Evolutionary conservation across 1,140 invertebrate species (phyloP).

Genomic region (Scaptodrosophila lebanonensis): DNA sequence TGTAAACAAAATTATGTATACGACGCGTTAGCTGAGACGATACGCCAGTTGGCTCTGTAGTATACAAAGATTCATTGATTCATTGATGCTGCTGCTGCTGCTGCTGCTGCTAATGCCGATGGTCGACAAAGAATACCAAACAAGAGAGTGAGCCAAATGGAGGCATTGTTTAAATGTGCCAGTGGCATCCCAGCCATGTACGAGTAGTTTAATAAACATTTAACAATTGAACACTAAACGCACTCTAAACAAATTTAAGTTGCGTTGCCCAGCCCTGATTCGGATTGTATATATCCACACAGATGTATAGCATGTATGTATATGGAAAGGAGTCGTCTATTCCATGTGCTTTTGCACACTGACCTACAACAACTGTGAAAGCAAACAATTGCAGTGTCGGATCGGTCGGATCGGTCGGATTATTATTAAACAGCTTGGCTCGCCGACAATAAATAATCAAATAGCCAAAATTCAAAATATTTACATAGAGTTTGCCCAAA

Average conservation of each 20-base stretch:
- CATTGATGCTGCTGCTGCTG: constrained; percentile 3
- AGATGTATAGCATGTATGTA: constrained; percentile 46
- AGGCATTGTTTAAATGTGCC: constrained; percentile 62
- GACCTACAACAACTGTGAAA: constrained; percentile 69
- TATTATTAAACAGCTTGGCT: constrained; percentile 49
- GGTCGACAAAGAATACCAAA: constrained; percentile 31
- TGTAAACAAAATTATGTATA: constrained; percentile 76
- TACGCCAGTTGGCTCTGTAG: constrained; percentile 41
- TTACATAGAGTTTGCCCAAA: constrained; percentile 49
- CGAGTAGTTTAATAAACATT: constrained; percentile 75
- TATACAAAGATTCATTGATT: constrained; percentile 50
- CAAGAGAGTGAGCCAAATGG: constrained; percentile 24
- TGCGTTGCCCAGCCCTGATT: neutral
- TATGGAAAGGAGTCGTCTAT: constrained; percentile 46
- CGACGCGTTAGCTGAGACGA: constrained; percentile 44
- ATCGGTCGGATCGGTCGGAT: neutral
- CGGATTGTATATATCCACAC: no score
- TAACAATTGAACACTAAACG: constrained; percentile 67
- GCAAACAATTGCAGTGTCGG: constrained; percentile 63
- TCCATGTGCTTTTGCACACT: constrained; percentile 74
- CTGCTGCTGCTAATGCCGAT: neutral
- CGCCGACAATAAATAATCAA: constrained; percentile 69
- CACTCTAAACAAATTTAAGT: constrained; percentile 63
- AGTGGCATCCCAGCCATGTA: constrained; percentile 3
- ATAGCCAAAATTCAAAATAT: constrained; percentile 63